These are phyloP conservation scores for Amblyjoppa proteus DNA, from an alignment of 2,888 invertebrate species.

Conservation along the genomic window DNA sequence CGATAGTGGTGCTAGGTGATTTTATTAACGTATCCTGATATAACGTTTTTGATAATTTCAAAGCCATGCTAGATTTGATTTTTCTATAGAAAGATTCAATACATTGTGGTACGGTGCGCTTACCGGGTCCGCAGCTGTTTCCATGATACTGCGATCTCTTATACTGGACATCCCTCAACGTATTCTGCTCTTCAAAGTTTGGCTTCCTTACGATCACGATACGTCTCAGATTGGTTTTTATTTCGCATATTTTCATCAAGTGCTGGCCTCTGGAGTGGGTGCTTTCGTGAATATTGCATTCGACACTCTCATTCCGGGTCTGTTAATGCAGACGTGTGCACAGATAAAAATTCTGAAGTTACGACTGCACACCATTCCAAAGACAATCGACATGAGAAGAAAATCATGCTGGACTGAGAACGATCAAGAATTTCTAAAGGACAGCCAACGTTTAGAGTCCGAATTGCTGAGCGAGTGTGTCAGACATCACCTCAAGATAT, in stretches of 20 bases:
- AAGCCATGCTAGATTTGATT: neutral
- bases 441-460: too few species aligned
- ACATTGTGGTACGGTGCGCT: conserved; percentile 46
- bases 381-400: too few species aligned
- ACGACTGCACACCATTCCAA: too few species aligned
- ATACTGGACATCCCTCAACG: conserved; percentile 41
- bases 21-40: neutral
- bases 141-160: conserved; percentile 54
- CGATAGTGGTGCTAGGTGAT: conserved; percentile 49
- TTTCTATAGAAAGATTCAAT: conserved; percentile 40
- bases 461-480: too few species aligned
- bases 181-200: conserved; percentile 66
- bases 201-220: conserved; percentile 69
- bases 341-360: too few species aligned
- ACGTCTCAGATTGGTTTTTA: conserved; percentile 37
- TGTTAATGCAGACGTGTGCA: too few species aligned
- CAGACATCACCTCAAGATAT: too few species aligned
- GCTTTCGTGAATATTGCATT: conserved; percentile 71
- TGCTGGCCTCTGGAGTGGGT: conserved; percentile 41
- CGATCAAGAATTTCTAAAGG: too few species aligned
- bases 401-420: too few species aligned
- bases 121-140: conserved; percentile 8
- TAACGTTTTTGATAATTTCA: neutral
- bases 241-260: conserved; percentile 64
- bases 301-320: conserved; percentile 71